Percentiles rank a stretch among this genome's conserved stretches.
These are phyloP conservation scores for Talpa occidentalis DNA, from an alignment of 2,113 vertebrate species.

Conservation along the genomic window DNA sequence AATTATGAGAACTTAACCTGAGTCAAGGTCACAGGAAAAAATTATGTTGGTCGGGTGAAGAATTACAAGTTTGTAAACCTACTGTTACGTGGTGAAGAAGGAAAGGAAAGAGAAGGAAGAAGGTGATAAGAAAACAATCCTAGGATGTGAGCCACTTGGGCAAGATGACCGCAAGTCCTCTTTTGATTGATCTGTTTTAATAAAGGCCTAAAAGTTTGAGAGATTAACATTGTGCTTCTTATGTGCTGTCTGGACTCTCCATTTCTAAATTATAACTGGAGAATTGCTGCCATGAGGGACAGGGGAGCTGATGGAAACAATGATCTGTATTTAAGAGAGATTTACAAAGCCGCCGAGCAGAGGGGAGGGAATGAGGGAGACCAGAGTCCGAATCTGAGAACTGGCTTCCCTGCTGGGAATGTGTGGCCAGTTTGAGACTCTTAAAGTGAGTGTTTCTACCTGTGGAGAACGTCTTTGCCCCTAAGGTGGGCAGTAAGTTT, in stretches of 20 bases:
- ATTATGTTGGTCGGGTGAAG: not conserved
- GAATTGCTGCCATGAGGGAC: not conserved
- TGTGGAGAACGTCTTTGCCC: not conserved
- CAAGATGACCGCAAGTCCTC: not conserved
- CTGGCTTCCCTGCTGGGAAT: not conserved
- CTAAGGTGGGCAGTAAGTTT: not conserved
- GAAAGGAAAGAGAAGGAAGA: not conserved
- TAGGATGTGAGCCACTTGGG: not conserved
- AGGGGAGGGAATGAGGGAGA: not conserved
- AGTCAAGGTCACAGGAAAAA: not conserved
- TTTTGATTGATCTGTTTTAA: slow-evolving; percentile 31
- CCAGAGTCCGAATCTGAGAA: not conserved
- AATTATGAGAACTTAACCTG: not conserved
- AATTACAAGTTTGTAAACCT: not conserved
- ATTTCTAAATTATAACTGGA: slow-evolving; percentile 35
- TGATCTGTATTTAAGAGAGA: not conserved
- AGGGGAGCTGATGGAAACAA: not conserved
- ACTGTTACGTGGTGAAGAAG: not conserved
- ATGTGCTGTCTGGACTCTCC: not conserved
- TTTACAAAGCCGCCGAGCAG: not conserved
- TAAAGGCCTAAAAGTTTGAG: not conserved
- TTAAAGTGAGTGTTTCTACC: not conserved
- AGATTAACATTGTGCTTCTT: not conserved
- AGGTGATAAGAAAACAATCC: not conserved
- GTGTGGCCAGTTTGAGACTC: not conserved